Percentiles rank a stretch among this genome's conserved stretches.
Conservation (phyloP, 1,140 invertebrate genomes). For the Ceratosolen fusciceps region DNA sequence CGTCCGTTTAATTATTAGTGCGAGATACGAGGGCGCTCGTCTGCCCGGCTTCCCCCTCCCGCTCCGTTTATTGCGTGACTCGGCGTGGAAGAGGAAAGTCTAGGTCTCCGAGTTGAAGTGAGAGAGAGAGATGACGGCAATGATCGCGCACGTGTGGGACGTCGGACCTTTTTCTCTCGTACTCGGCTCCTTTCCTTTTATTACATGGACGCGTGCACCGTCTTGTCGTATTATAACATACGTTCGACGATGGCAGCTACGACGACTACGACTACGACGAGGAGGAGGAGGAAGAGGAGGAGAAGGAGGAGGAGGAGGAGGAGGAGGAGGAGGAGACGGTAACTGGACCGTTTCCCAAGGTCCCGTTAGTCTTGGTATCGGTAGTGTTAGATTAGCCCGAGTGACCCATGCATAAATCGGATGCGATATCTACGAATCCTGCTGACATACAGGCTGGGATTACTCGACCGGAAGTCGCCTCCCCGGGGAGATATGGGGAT, state of each 20-base stretch:
- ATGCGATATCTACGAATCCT: not conserved
- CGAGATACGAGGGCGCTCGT: not conserved
- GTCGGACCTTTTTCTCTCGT: conserved; percentile 40
- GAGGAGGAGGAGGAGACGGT: too few species aligned
- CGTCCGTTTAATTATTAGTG: too few species aligned
- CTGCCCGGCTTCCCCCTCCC: not conserved
- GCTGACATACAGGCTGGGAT: not conserved
- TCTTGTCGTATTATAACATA: conserved; percentile 29
- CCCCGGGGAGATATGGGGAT: not conserved
- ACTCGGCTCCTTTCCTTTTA: conserved; percentile 45
- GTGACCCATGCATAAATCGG: too few species aligned
- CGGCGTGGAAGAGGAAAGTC: not conserved
- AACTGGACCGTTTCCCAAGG: too few species aligned
- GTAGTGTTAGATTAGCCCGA: too few species aligned
- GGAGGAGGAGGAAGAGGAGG: not conserved
- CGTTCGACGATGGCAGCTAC: not conserved
- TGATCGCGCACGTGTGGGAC: conserved; percentile 31
- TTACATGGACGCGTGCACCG: conserved; percentile 22
- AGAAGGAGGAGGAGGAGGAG: too few species aligned
- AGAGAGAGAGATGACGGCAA: not conserved
- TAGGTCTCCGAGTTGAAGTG: not conserved
- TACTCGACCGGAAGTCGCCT: not conserved
- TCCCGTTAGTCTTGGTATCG: too few species aligned
- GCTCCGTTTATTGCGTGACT: conserved; percentile 10
- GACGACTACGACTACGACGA: not conserved